Evolutionary conservation across 2,797 vertebrate species (phyloP), one percentile per base, ranked within the genome.

Genomic region (Paedocypris micromegethes): DNA sequence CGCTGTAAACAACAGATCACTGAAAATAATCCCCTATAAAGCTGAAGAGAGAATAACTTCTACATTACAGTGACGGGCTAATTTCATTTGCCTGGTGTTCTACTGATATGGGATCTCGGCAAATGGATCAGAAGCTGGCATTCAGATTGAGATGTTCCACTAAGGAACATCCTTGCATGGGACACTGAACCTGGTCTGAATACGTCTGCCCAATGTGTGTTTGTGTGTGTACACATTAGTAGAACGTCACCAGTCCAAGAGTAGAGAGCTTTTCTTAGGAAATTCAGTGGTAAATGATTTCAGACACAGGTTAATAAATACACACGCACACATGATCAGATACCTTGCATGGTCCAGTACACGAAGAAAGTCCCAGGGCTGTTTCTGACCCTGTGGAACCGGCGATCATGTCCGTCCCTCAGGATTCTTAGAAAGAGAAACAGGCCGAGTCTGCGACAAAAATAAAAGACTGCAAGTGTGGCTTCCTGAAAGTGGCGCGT

Each of bases 321-420:
- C 23, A 23, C 23, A 23, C 23, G 23, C 23, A 23, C 51, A 43
- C 38, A 52, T 62, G 61, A 68, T 59, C 6, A 78, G 67, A 81
- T 85, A 92, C 90, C 89, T 91, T 93, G 90, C 77, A 92, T 9
- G 59, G 83, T 93, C 90, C 89, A 92, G 50, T 91, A 91, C 3
- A 92, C 77, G 69, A 92, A 90, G 82, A 92, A 93, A 45, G 80
- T 83, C 80, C 86, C 85, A 8, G 90, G 88, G 76, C 83, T 86
- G 71, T 89, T 86, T 83, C 88, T 88, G 81, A 92, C 88, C 58
- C 83, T 78, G 84, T 90, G 85, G 67, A 93, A 92, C 74, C 88
- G 82, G 78, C 84, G 86, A 79, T 91, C 89, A 0, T 85, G 85
- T 9, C 90, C 88, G 76, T 91, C 88, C 82, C 89, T 89, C 78